Evolutionary conservation across 1,140 invertebrate species (phyloP).

Genomic region (Drosophila nikananu): DNA sequence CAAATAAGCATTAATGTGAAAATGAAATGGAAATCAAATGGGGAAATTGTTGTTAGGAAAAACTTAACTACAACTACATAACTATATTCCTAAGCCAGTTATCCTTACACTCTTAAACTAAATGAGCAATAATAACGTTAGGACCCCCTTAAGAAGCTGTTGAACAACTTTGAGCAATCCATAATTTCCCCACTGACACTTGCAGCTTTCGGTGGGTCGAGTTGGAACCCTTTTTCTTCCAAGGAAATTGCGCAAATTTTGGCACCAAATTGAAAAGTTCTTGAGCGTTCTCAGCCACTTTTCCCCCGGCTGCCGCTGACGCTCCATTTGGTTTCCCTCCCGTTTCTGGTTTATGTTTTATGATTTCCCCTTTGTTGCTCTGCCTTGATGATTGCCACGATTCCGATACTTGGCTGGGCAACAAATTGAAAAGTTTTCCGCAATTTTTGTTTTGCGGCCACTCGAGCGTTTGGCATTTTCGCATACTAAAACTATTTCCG

Average conservation of each 20-base stretch:
- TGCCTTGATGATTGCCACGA: constrained; percentile 55
- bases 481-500: constrained; percentile 61
- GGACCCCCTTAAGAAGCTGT: constrained; percentile 5
- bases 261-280: constrained; percentile 78
- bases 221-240: not conserved
- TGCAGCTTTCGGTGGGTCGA: constrained; percentile 5
- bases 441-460: constrained; percentile 57
- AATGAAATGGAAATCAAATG: constrained; percentile 32
- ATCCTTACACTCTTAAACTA: constrained; percentile 3
- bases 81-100: not conserved
- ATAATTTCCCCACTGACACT: constrained; percentile 72
- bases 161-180: constrained; percentile 59
- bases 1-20: constrained; percentile 56
- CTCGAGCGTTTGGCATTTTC: constrained; percentile 50
- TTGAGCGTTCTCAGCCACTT: constrained; percentile 35
- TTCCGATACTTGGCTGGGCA: constrained; percentile 63
- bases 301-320: constrained; percentile 10
- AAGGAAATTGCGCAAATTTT: constrained; percentile 72
- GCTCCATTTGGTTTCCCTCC: constrained; percentile 33
- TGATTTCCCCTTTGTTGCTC: constrained; percentile 50
- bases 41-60: not conserved
- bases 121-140: constrained; percentile 14
- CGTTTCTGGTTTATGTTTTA: constrained; percentile 61
- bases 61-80: not conserved
- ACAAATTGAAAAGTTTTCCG: constrained; percentile 74